phyloP scores from a whole-genome alignment of 1,140 invertebrate genomes.

The Zaprionus africanus region DNA sequence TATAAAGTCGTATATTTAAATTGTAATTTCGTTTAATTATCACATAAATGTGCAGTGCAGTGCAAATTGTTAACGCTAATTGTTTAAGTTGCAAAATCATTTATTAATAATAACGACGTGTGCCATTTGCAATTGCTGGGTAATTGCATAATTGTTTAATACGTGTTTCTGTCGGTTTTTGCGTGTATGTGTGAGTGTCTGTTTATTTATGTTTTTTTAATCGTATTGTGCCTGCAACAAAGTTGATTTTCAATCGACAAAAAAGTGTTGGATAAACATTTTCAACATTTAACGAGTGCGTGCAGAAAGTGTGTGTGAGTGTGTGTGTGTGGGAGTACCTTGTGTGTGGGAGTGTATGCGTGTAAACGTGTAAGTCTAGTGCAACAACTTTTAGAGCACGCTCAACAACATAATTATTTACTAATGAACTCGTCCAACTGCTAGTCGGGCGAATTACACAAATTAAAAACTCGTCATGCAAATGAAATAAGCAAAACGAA shows the following conservation, averaged over 20 bases:
- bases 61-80: slow-evolving; percentile 74
- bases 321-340: neutral
- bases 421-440: slow-evolving; percentile 48
- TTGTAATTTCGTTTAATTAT: slow-evolving; percentile 61
- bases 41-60: slow-evolving; percentile 75
- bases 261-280: slow-evolving; percentile 14
- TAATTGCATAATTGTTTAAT: slow-evolving; percentile 21
- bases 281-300: slow-evolving; percentile 46
- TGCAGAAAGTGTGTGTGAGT: slow-evolving; percentile 5
- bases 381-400: slow-evolving; percentile 37
- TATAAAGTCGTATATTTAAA: slow-evolving; percentile 49
- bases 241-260: slow-evolving; percentile 17
- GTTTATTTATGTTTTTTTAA: slow-evolving; percentile 4
- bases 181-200: neutral
- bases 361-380: slow-evolving; percentile 12
- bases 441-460: slow-evolving; percentile 39
- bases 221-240: slow-evolving; percentile 24
- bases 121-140: slow-evolving; percentile 40
- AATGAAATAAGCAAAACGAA: slow-evolving; percentile 38
- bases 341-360: slow-evolving; percentile 11
- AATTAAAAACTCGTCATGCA: slow-evolving; percentile 50
- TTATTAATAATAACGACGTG: slow-evolving; percentile 42
- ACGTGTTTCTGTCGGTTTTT: neutral
- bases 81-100: slow-evolving; percentile 69
- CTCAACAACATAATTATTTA: slow-evolving; percentile 46